Evolutionary conservation across 2,888 invertebrate species (phyloP), one percentile per base, ranked within the genome.

Genomic region (Eulithis testata): DNA sequence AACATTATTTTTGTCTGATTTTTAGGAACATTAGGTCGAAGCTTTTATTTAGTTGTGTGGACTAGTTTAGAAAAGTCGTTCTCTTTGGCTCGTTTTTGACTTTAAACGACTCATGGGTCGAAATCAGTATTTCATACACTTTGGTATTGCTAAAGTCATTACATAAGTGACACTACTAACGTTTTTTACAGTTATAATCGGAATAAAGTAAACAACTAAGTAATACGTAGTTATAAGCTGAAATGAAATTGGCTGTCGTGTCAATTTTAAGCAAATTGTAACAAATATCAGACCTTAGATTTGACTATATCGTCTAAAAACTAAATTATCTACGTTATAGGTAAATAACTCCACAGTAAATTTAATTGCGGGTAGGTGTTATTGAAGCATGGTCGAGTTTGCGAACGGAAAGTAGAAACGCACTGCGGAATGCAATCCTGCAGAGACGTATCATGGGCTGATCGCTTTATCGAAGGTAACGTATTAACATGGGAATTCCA

Each of bases 401-500:
- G 59, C 51, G 55, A 62, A 65, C 59, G 9, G 54, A 51, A 60
- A 51, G 57, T 63, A 9, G 57, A 51, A 60, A 51, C 59, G 53
- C 55, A 59, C 59, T 64, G 51, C 49, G 57, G 65, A 66, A 70
- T 70, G 70, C 63, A 68, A 68, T 65, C 60, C 70, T 59, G 40
- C 43, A 2, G 72, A 59, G 69, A 62, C 62, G 64, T 67, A 70
- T 67, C 70, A 68, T 61, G 40, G 65, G 63, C 63, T 70, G 66
- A 73, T 75, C 60, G 73, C 64, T 69, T 71, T 59, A 60, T 70
- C 63, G 70, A 71, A 72, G 74, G 71, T 63, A 63, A 60, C 63
- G 60, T 74, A 65, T 58, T 68, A 66, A 70, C 40, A 63, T 65
- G 65, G 57, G 65, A 69, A 66, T 53, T 11, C 44, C 27, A 21